A percentile compares a stretch with the other conserved stretches of the same genome.
Conservation (phyloP, 2,113 vertebrate species). For the Pristiophorus japonicus region DNA sequence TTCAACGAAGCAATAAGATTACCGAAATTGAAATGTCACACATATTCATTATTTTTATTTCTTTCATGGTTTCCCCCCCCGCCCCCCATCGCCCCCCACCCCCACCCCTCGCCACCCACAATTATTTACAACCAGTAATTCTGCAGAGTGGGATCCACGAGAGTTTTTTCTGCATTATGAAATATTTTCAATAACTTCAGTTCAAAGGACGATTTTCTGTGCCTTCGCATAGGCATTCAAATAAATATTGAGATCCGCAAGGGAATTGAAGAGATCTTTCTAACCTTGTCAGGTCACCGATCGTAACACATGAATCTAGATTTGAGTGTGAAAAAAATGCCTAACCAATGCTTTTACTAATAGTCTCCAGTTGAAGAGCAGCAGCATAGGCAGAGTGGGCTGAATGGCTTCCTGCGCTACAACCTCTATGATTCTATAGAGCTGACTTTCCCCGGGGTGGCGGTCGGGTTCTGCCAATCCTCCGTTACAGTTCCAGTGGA, state of each 20-base stretch:
- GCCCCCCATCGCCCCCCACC: not conserved
- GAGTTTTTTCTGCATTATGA: not conserved
- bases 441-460: not conserved
- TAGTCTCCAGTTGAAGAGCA: too few species aligned
- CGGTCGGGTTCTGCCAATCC: not conserved
- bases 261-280: not conserved
- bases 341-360: too few species aligned
- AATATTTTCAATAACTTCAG: not conserved
- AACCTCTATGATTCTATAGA: not conserved
- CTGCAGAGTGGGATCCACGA: not conserved
- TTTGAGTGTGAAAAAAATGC: not conserved
- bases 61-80: not conserved
- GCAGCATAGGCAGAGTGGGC: too few species aligned
- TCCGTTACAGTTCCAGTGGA: not conserved
- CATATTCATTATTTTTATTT: not conserved
- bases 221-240: not conserved
- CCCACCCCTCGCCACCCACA: not conserved
- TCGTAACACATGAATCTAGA: not conserved
- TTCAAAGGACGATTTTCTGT: not conserved
- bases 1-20: not conserved
- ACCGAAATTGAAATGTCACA: slow-evolving; percentile 10
- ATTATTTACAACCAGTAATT: not conserved
- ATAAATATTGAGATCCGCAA: not conserved
- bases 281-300: not conserved
- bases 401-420: not conserved